Percentiles rank a stretch among this genome's conserved stretches.
Conservation (phyloP, 2,888 invertebrate species). For the Drosophila peninsularis region DNA sequence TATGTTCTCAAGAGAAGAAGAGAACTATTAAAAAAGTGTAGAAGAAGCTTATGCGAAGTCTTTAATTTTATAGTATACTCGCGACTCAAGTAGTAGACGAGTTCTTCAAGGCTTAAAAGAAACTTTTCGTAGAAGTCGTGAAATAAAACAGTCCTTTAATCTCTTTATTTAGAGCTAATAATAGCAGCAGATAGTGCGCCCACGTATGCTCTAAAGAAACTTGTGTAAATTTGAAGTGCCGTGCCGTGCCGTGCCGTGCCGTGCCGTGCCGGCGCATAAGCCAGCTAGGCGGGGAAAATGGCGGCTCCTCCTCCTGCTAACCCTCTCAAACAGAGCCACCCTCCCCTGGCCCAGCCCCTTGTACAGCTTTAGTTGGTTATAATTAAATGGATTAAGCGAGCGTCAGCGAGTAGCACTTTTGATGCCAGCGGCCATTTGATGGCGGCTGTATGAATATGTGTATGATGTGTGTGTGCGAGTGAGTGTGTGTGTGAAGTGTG, state of each 20-base stretch:
- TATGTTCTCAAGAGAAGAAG: neutral
- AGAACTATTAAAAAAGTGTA: neutral
- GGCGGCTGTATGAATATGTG: conserved; percentile 19
- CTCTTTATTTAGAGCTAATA: conserved; percentile 14
- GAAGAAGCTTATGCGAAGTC: neutral
- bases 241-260: conserved; percentile 7
- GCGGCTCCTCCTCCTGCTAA: neutral
- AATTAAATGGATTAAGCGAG: conserved; percentile 62
- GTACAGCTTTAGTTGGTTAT: conserved; percentile 17
- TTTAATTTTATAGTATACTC: neutral
- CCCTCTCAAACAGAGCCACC: neutral
- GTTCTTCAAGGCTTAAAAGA: neutral
- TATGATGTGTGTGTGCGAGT: conserved; percentile 10
- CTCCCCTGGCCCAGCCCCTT: too few species aligned
- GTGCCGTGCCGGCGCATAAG: conserved; percentile 18
- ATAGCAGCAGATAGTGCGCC: conserved; percentile 31
- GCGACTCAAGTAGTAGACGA: neutral
- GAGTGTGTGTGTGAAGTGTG: conserved; percentile 9
- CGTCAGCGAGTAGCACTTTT: conserved; percentile 62
- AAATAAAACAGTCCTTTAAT: conserved; percentile 9
- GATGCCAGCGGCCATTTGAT: conserved; percentile 61
- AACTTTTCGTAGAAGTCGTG: neutral
- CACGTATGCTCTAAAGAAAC: conserved; percentile 33
- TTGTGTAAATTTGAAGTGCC: conserved; percentile 23
- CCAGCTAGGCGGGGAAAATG: neutral